These are phyloP conservation scores for Diogma glabrata DNA, from an alignment of 2,888 invertebrate genomes.

Conservation along the genomic window DNA sequence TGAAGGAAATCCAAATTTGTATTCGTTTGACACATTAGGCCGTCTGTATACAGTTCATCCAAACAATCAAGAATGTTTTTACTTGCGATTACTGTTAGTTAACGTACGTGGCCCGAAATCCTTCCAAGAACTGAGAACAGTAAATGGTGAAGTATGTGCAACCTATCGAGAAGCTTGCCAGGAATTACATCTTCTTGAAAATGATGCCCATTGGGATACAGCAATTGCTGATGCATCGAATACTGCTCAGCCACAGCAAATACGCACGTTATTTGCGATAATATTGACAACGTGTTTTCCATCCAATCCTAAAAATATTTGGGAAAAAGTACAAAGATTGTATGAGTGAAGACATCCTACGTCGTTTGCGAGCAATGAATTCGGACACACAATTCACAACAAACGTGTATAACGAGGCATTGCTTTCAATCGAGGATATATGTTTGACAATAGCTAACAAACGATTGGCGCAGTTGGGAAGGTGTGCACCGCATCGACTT, in stretches of 20 bases:
- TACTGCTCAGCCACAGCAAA: slow-evolving; percentile 4
- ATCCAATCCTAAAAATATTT: slow-evolving; percentile 1
- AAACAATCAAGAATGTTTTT: too few species aligned
- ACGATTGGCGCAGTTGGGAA: too few species aligned
- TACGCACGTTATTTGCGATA: slow-evolving; percentile 3
- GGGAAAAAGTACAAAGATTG: slow-evolving; percentile 1
- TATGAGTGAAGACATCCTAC: slow-evolving; percentile 5
- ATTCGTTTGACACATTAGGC: too few species aligned
- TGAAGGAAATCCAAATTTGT: too few species aligned
- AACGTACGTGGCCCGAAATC: not conserved
- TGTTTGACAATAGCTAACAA: too few species aligned
- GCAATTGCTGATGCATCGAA: slow-evolving; percentile 1
- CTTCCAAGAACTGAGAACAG: not conserved
- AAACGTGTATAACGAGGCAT: too few species aligned
- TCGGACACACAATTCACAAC: too few species aligned
- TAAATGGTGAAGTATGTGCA: slow-evolving; percentile 1
- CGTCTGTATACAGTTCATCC: too few species aligned
- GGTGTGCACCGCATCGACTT: too few species aligned
- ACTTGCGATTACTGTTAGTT: too few species aligned
- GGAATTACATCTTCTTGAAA: not conserved
- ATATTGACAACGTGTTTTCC: not conserved
- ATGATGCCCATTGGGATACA: slow-evolving; percentile 4
- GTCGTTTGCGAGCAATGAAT: too few species aligned
- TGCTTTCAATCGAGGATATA: too few species aligned
- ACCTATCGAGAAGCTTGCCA: slow-evolving; percentile 4